Conservation (phyloP, 2,113 vertebrate genomes). For the Engystomops pustulosus region DNA sequence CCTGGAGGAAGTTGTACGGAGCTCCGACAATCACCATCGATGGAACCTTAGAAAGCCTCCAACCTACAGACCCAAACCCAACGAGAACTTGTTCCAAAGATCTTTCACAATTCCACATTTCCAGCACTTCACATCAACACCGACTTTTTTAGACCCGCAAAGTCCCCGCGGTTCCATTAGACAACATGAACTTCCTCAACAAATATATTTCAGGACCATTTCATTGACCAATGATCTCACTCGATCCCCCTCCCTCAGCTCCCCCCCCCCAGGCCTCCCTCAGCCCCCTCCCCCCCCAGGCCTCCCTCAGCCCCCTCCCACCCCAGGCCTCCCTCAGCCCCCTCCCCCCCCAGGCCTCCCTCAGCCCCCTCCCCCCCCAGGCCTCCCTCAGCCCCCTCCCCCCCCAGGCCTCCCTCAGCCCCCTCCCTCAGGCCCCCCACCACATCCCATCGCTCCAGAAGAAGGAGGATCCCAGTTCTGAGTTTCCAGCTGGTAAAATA, state of each 20-base stretch:
- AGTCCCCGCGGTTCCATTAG: neutral
- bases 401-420: neutral
- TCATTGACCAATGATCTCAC: neutral
- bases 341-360: neutral
- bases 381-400: too few relatives aligned
- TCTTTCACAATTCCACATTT: neutral
- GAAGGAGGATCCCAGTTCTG: neutral
- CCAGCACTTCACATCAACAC: too few relatives aligned
- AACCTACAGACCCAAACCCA: too few relatives aligned
- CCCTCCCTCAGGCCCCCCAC: neutral
- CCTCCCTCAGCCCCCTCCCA: neutral
- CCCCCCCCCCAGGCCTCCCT: neutral
- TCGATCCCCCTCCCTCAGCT: neutral
- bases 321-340: neutral
- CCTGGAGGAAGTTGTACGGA: too few relatives aligned
- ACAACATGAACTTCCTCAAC: neutral
- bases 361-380: too few relatives aligned
- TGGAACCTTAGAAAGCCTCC: too few relatives aligned
- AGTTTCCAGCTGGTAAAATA: constrained; percentile 15
- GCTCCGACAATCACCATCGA: too few relatives aligned
- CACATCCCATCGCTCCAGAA: neutral
- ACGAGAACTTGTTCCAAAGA: neutral
- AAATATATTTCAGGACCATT: neutral
- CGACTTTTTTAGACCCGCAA: neutral
- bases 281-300: neutral